These are phyloP conservation scores for Centropus unirufus DNA, from an alignment of 2,113 vertebrate genomes.

Conservation along the genomic window DNA sequence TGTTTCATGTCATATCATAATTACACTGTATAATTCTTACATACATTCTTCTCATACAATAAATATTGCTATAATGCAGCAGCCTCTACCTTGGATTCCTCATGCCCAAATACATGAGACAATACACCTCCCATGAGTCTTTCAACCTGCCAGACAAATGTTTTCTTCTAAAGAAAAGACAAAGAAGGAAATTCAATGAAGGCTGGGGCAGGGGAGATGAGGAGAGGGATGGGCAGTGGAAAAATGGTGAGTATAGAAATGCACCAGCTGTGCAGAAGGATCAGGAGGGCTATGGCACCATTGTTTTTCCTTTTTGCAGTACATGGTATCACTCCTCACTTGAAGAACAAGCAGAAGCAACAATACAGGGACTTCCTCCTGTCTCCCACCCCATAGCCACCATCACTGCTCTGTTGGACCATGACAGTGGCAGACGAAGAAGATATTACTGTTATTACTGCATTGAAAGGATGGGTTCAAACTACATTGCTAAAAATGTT, in stretches of 20 bases:
- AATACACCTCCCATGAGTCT: background rate
- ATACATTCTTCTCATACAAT: background rate
- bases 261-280: background rate
- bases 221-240: background rate
- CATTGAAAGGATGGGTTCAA: background rate
- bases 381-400: background rate
- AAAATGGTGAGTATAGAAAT: background rate
- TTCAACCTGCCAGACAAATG: background rate
- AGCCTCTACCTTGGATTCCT: background rate
- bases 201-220: background rate
- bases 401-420: background rate
- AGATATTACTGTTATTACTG: background rate
- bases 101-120: background rate
- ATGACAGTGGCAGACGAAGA: background rate
- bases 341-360: background rate
- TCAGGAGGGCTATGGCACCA: background rate
- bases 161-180: background rate
- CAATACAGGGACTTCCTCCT: background rate
- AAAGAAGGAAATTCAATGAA: background rate
- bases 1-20: background rate
- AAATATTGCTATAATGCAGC: background rate
- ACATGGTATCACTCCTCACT: fast-evolving
- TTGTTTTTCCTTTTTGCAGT: background rate
- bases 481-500: background rate
- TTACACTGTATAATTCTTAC: background rate